Conservation (phyloP, 1,140 invertebrate genomes). For the Heterodera carotae region DNA sequence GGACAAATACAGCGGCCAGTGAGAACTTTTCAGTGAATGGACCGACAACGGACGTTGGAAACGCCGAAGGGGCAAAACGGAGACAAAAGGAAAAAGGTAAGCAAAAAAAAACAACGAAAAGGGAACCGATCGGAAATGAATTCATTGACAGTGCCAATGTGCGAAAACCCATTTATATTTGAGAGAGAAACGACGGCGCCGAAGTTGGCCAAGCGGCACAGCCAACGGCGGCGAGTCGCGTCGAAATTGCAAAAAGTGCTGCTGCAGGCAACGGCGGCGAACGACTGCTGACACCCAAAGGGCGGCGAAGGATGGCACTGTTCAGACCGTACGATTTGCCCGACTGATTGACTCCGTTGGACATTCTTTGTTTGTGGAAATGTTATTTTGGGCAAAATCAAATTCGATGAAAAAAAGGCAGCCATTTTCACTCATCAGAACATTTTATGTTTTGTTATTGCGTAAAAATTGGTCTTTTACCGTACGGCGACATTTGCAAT, state of each 20-base stretch:
- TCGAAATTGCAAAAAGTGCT: not conserved
- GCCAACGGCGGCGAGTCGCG: not conserved
- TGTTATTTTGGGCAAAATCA: too few species aligned
- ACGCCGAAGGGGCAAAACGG: not conserved
- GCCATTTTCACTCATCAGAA: too few species aligned
- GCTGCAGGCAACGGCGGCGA: too few species aligned
- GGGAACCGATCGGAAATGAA: too few species aligned
- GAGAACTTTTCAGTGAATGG: slow-evolving; percentile 12
- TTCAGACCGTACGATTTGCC: slow-evolving; percentile 2
- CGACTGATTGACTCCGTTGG: too few species aligned
- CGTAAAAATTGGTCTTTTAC: not conserved
- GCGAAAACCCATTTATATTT: too few species aligned
- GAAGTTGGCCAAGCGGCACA: too few species aligned
- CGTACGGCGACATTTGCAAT: not conserved
- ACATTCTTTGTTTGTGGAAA: too few species aligned
- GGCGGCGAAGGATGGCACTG: not conserved
- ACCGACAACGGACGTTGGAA: not conserved
- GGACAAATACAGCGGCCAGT: not conserved
- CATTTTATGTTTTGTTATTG: too few species aligned
- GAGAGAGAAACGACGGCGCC: not conserved
- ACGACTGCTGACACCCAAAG: not conserved
- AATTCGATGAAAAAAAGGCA: too few species aligned
- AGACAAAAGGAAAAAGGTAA: not conserved
- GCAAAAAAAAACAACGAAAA: not conserved
- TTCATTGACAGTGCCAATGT: too few species aligned